phyloP scores from a whole-genome alignment of 2,113 vertebrate species.

The Apteryx owenii region DNA sequence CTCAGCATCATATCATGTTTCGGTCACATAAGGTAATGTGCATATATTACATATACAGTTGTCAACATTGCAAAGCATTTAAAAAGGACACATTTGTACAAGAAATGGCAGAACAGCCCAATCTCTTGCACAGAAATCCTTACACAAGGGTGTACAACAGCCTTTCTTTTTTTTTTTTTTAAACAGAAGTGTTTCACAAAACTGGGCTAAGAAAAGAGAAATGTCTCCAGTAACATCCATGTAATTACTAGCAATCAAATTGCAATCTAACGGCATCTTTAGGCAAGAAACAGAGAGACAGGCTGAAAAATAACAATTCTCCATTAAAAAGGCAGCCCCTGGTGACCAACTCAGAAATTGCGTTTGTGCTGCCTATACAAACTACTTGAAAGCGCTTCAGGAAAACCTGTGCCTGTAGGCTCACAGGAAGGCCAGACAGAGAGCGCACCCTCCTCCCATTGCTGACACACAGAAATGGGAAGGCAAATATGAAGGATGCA shows the following conservation, averaged over 20 bases:
- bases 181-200: neutral
- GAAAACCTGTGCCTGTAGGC: neutral
- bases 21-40: neutral
- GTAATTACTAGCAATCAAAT: neutral
- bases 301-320: neutral
- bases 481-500: no score
- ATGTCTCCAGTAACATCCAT: neutral
- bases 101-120: neutral
- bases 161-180: neutral
- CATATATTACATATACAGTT: no score
- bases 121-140: neutral
- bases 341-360: neutral
- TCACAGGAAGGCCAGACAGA: neutral
- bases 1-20: neutral
- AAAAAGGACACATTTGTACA: neutral
- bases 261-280: neutral
- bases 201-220: neutral
- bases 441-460: no score
- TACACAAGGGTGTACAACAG: neutral
- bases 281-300: neutral
- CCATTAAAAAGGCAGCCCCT: neutral
- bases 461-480: no score
- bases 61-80: neutral
- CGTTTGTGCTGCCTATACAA: accelerated
- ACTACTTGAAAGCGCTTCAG: neutral